A percentile compares a stretch with the other conserved stretches of the same genome.
These are phyloP conservation scores for Callaeas wilsoni DNA, from an alignment of 2,113 vertebrate species.

Conservation along the genomic window DNA sequence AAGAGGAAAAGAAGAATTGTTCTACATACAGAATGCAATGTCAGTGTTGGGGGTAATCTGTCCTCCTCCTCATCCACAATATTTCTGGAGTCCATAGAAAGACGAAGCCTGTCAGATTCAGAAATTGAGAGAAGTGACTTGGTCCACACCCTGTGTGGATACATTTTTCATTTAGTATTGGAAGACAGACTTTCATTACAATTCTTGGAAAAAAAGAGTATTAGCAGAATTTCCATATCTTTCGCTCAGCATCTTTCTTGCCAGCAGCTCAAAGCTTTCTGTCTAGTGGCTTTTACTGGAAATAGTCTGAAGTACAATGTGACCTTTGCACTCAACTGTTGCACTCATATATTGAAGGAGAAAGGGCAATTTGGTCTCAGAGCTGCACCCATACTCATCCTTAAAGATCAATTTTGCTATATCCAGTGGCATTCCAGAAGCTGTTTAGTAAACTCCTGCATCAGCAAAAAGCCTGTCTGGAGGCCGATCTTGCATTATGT, in stretches of 20 bases:
- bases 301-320: background rate
- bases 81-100: background rate
- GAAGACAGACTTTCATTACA: background rate
- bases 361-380: background rate
- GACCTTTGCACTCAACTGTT: background rate
- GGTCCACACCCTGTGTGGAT: background rate
- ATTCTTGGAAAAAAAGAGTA: background rate
- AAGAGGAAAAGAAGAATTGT: background rate
- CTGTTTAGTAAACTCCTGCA: background rate
- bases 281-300: background rate
- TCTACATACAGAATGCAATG: background rate
- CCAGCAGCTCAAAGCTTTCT: background rate
- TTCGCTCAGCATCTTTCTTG: background rate
- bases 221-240: background rate
- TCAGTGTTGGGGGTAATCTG: background rate
- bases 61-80: rapidly evolving
- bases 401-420: background rate
- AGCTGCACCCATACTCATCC: background rate
- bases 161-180: background rate
- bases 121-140: background rate
- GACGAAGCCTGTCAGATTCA: background rate
- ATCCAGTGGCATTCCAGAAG: background rate
- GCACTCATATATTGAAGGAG: background rate
- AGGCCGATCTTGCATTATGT: background rate
- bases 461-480: background rate